Conservation (phyloP, 2,113 vertebrate genomes). For the Coregonus clupeaformis region DNA sequence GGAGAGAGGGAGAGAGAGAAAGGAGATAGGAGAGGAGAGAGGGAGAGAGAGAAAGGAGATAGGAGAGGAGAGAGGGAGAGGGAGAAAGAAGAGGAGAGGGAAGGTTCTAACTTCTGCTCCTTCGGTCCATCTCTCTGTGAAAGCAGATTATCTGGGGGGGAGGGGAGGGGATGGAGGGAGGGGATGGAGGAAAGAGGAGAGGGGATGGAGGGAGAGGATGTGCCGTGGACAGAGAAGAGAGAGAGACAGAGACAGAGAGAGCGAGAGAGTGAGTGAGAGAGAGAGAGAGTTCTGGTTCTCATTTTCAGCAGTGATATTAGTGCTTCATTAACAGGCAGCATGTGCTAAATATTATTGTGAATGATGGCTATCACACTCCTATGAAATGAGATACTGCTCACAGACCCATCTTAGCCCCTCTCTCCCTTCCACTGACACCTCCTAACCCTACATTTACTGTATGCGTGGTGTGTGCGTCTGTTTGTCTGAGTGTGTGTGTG, state of each 20-base stretch:
- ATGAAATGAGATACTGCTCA: slow-evolving; percentile 80
- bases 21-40: slow-evolving; percentile 1
- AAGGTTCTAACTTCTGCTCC: not conserved
- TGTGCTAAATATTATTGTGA: slow-evolving; percentile 96
- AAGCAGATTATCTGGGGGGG: no score
- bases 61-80: no score
- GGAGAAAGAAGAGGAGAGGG: not conserved
- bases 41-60: no score
- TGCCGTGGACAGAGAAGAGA: slow-evolving; percentile 3
- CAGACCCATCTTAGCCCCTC: slow-evolving; percentile 44
- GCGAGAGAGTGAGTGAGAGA: slow-evolving; percentile 42
- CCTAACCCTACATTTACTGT: slow-evolving; percentile 56
- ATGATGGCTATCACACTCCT: slow-evolving; percentile 88
- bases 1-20: not conserved
- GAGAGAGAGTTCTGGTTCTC: slow-evolving; percentile 60
- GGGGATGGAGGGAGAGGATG: not conserved
- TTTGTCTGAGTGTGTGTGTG: slow-evolving; percentile 19
- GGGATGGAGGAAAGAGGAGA: not conserved
- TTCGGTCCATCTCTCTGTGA: no score
- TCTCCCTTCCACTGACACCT: slow-evolving; percentile 53
- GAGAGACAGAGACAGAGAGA: slow-evolving; percentile 36
- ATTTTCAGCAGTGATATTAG: slow-evolving; percentile 69
- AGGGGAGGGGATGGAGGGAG: not conserved
- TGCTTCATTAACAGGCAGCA: slow-evolving; percentile 94
- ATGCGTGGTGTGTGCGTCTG: not conserved